A percentile compares a stretch with the other conserved stretches of the same genome.
Conservation (phyloP, 1,140 invertebrate species). For the Calliphora vicina region DNA sequence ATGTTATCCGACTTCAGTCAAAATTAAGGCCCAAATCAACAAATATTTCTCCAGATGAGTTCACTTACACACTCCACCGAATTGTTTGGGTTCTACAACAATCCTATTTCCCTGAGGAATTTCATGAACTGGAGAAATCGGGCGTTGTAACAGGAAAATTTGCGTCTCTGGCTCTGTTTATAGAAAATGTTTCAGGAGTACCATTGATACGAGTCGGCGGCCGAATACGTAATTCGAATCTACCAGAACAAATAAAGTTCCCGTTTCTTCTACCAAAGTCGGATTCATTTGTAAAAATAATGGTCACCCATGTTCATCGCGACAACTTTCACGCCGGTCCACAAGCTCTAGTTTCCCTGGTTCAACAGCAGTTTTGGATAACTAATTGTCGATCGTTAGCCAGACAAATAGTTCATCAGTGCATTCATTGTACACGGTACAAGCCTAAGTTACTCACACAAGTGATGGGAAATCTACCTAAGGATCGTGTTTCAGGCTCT, state of each 20-base stretch:
- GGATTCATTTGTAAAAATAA: slow-evolving; percentile 1
- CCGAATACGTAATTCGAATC: neutral
- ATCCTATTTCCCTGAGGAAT: too few relatives aligned
- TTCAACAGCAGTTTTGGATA: slow-evolving; percentile 35
- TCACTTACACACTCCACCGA: neutral
- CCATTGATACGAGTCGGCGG: slow-evolving; percentile 9
- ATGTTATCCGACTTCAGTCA: neutral
- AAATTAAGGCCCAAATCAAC: too few relatives aligned
- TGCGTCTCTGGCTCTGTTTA: slow-evolving; percentile 20
- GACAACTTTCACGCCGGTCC: slow-evolving; percentile 35
- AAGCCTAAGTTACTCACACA: slow-evolving; percentile 22
- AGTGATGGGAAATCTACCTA: slow-evolving; percentile 29
- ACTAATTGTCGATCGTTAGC: slow-evolving; percentile 3
- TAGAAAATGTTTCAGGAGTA: neutral
- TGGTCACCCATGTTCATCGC: slow-evolving; percentile 18
- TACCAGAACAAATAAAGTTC: neutral
- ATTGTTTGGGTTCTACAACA: slow-evolving; percentile 10
- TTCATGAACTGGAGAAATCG: too few relatives aligned
- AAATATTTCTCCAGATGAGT: neutral
- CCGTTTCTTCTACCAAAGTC: slow-evolving; percentile 30
- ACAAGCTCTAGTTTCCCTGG: slow-evolving; percentile 1
- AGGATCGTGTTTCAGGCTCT: neutral
- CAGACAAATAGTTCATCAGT: slow-evolving; percentile 11
- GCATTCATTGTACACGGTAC: slow-evolving; percentile 20
- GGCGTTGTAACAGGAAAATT: neutral